A percentile compares a stretch with the other conserved stretches of the same genome.
These are phyloP conservation scores for Melinopterus prodromus DNA, from an alignment of 2,888 invertebrate species.

Conservation along the genomic window DNA sequence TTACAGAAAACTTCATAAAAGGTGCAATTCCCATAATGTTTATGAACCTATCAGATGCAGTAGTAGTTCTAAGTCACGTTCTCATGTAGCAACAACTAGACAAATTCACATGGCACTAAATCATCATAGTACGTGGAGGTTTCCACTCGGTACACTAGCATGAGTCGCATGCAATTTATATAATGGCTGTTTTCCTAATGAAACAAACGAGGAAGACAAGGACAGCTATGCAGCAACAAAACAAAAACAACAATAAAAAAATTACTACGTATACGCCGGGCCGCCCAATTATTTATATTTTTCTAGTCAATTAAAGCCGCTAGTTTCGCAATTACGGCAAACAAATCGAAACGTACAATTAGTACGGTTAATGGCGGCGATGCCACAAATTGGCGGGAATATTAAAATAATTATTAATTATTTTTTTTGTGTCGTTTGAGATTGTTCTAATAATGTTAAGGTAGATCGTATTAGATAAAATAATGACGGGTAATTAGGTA, in stretches of 20 bases:
- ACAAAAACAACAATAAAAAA: conserved; percentile 4
- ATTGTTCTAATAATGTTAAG: neutral
- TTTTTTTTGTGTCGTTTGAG: neutral
- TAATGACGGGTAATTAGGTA: neutral
- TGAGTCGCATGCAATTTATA: neutral
- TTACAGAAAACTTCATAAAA: no score
- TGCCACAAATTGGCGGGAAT: neutral
- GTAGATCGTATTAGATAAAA: neutral
- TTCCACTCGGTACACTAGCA: neutral
- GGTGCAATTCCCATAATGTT: no score
- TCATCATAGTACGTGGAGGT: neutral
- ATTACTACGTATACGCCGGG: neutral
- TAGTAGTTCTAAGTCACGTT: no score
- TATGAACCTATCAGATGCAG: no score
- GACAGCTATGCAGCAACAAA: neutral
- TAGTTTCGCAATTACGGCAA: neutral
- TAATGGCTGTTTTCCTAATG: neutral
- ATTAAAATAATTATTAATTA: conserved; percentile 4
- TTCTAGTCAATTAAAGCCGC: neutral
- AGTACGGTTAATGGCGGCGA: neutral
- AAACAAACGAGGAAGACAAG: neutral
- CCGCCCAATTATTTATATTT: conserved; percentile 4
- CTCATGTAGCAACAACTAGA: neutral
- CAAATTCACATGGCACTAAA: neutral
- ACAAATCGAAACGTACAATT: conserved; percentile 4